phyloP scores from a whole-genome alignment of 2,888 invertebrate species.

The Tipula confusa region DNA sequence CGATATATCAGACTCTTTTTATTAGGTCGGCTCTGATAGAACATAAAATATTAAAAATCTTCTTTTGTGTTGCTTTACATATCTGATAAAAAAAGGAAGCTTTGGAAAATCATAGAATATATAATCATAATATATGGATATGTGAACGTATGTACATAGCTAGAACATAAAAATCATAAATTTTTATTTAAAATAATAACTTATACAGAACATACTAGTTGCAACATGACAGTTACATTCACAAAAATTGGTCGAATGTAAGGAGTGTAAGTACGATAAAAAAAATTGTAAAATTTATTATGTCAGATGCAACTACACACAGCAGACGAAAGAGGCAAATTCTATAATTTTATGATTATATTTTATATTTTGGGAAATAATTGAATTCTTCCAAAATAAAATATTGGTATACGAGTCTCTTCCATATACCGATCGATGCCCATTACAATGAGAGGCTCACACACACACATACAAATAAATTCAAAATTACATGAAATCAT shows the following conservation, averaged over 20 bases:
- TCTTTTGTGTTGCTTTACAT: not conserved
- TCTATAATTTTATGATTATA: not conserved
- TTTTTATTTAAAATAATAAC: not conserved
- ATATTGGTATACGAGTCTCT: not conserved
- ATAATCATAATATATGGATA: no score
- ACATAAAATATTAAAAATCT: not conserved
- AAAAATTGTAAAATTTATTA: not conserved
- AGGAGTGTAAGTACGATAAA: not conserved
- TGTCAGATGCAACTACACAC: not conserved
- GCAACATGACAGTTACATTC: not conserved
- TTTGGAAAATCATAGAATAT: not conserved
- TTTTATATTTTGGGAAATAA: not conserved
- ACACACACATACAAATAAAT: not conserved
- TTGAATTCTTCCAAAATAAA: not conserved
- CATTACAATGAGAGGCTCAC: not conserved
- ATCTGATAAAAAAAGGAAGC: not conserved
- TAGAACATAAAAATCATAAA: not conserved
- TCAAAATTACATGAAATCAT: no score
- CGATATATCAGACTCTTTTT: no score
- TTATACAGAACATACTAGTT: not conserved
- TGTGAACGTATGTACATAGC: not conserved
- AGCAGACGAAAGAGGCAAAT: not conserved
- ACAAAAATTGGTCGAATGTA: not conserved
- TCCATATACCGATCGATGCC: not conserved
- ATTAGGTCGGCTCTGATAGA: no score